Conservation (phyloP, 1,140 invertebrate genomes). For the Eupeodes corollae region DNA sequence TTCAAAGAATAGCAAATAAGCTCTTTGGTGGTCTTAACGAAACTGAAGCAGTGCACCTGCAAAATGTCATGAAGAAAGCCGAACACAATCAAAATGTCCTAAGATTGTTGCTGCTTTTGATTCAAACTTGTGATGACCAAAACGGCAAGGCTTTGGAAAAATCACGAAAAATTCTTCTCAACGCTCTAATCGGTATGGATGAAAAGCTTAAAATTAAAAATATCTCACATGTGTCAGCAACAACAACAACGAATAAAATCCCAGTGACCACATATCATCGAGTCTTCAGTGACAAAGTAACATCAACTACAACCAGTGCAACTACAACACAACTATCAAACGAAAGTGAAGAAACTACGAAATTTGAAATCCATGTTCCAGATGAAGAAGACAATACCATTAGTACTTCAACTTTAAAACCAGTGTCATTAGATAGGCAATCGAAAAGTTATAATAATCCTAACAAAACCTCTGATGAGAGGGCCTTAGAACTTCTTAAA, state of each 20-base stretch:
- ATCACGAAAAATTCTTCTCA: conserved; percentile 48
- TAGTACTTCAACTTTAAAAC: not conserved
- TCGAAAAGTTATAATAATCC: not conserved
- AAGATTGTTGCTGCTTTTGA: conserved; percentile 59
- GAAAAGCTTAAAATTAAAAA: conserved; percentile 38
- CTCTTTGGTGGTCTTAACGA: conserved; percentile 64
- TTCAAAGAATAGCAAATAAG: conserved; percentile 53
- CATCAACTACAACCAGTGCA: conserved; percentile 13
- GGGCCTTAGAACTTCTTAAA: conserved; percentile 67
- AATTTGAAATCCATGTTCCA: conserved; percentile 32
- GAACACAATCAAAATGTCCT: conserved; percentile 62
- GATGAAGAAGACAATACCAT: conserved; percentile 12
- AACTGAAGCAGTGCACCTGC: conserved; percentile 57
- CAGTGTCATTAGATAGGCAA: not conserved
- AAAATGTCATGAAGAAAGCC: conserved; percentile 69
- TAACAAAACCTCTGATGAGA: conserved; percentile 46
- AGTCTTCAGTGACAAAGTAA: conserved; percentile 8
- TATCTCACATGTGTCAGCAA: conserved; percentile 26
- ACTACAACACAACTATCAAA: conserved; percentile 5
- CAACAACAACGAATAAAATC: conserved; percentile 13
- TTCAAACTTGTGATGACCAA: conserved; percentile 62
- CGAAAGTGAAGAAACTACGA: conserved; percentile 29
- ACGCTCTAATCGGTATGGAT: conserved; percentile 48
- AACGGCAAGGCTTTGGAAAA: conserved; percentile 53
- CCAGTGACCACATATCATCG: conserved; percentile 21